phyloP scores from a whole-genome alignment of 53 echinoderm and acorn worm species.

The Luidia sarsii region DNA sequence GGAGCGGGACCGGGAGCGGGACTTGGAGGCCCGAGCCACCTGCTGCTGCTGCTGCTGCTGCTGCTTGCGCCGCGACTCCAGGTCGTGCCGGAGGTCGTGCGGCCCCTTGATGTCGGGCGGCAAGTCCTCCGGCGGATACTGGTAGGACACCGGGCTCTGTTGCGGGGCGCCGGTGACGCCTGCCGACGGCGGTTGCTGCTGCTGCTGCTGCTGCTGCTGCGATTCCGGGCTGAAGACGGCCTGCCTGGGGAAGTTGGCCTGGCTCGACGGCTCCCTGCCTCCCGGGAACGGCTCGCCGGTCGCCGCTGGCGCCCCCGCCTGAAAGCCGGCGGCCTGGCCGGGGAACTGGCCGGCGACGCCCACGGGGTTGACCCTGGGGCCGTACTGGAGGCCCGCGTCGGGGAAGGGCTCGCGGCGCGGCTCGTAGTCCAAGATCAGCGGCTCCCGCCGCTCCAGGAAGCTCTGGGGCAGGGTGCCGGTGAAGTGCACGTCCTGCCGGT shows the following conservation, averaged over 20 bases:
- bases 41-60: constrained; percentile 37
- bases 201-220: too few relatives aligned
- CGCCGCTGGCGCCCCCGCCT: constrained; percentile 17
- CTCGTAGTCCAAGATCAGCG: constrained; percentile 1
- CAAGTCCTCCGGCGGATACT: constrained; percentile 35
- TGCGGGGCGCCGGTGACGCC: background rate
- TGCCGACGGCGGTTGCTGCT: background rate
- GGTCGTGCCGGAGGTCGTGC: constrained; percentile 65
- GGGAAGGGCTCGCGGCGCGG: background rate
- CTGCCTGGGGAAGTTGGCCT: constrained; percentile 15
- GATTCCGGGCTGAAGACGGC: background rate
- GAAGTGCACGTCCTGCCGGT: constrained; percentile 38
- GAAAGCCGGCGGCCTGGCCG: background rate
- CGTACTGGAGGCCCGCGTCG: constrained; percentile 18
- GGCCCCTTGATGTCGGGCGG: constrained; percentile 45
- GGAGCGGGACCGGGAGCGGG: constrained; percentile 23
- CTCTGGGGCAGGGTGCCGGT: constrained; percentile 23
- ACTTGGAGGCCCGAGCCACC: background rate
- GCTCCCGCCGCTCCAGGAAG: constrained; percentile 23
- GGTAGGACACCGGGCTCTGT: constrained; percentile 31
- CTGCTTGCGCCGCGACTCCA: constrained; percentile 71
- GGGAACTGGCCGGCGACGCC: constrained; percentile 8
- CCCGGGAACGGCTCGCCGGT: constrained; percentile 3
- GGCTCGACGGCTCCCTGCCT: constrained; percentile 8
- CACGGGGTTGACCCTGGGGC: background rate